Evolutionary conservation across 2,797 vertebrate genomes (phyloP).

Genomic region (Pteropus rufus): DNA sequence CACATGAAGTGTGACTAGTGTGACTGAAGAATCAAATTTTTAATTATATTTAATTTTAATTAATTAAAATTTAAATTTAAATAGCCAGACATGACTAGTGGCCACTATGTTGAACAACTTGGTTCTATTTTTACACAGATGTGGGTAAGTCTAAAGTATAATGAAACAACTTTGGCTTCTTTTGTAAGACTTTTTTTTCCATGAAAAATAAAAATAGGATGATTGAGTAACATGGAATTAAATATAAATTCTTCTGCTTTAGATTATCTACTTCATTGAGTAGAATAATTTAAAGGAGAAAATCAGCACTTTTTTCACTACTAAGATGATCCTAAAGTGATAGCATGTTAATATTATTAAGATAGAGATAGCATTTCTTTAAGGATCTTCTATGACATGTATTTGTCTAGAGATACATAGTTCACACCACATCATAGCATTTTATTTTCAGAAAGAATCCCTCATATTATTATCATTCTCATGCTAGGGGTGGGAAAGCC

Average conservation of each 20-base stretch:
- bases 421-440: background rate
- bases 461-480: background rate
- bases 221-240: background rate
- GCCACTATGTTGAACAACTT: background rate
- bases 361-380: background rate
- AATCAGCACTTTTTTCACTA: background rate
- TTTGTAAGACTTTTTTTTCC: background rate
- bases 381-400: background rate
- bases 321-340: background rate
- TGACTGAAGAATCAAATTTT: background rate
- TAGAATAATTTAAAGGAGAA: background rate
- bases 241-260: background rate
- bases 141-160: background rate
- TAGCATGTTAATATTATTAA: background rate
- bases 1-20: background rate
- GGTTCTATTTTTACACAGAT: background rate
- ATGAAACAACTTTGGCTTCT: background rate
- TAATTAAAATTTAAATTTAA: background rate
- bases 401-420: background rate
- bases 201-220: background rate
- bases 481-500: background rate
- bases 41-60: background rate
- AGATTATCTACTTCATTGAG: background rate
- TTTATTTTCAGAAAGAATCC: background rate
- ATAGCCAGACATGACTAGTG: background rate